phyloP scores from a whole-genome alignment of 1,140 invertebrate species.

The Araneus ventricosus region DNA sequence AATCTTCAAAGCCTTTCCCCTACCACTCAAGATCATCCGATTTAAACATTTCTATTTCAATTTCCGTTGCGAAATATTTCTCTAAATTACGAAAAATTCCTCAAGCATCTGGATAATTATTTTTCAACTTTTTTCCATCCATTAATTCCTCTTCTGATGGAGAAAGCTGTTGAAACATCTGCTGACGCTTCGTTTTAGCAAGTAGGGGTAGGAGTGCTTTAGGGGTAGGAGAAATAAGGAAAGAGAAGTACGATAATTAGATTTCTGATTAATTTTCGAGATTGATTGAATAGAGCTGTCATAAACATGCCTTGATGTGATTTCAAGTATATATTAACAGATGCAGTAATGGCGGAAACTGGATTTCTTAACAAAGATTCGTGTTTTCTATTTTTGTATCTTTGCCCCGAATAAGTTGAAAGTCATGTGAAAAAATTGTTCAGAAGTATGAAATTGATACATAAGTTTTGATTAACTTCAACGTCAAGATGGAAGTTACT shows the following conservation, averaged over 20 bases:
- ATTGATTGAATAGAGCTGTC: conserved; percentile 17
- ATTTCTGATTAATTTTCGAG: conserved; percentile 18
- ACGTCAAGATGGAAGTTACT: neutral
- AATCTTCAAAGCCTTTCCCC: neutral
- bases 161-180: neutral
- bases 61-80: neutral
- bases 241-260: neutral
- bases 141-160: neutral
- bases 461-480: neutral
- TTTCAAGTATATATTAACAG: conserved; percentile 1
- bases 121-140: neutral
- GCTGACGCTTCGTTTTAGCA: neutral
- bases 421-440: neutral
- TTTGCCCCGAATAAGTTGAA: neutral
- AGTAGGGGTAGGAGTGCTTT: neutral
- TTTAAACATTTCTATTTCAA: too few species aligned
- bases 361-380: neutral
- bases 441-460: neutral
- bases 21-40: too few species aligned
- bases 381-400: neutral
- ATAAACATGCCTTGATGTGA: neutral
- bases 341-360: neutral
- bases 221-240: neutral
- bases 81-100: neutral
- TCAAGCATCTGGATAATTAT: neutral